phyloP scores from a whole-genome alignment of 1,140 invertebrate species.

The Mya arenaria region DNA sequence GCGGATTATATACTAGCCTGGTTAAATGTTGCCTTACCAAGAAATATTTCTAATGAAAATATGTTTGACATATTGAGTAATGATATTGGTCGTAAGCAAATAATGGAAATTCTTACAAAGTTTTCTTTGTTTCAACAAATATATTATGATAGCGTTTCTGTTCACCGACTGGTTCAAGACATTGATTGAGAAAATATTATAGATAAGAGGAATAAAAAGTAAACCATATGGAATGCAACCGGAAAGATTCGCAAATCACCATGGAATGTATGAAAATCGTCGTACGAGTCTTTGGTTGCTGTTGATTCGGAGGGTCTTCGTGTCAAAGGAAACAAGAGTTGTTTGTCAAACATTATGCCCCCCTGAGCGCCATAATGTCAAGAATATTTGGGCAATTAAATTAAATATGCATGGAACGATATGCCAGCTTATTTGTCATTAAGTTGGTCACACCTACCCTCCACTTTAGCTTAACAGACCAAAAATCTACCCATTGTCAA shows the following conservation, averaged over 20 bases:
- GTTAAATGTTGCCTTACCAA: too few species aligned
- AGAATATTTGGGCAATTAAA: background rate
- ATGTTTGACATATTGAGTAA: too few species aligned
- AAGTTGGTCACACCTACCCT: too few species aligned
- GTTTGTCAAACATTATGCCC: too few species aligned
- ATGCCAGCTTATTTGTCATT: too few species aligned
- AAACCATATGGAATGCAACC: conserved; percentile 8
- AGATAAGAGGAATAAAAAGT: background rate
- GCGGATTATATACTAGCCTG: conserved; percentile 32
- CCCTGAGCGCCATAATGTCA: too few species aligned
- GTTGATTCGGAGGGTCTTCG: background rate
- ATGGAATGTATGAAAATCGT: conserved; percentile 15
- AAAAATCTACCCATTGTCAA: too few species aligned
- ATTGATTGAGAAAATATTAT: conserved; percentile 22
- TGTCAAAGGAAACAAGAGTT: background rate
- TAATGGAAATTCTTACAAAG: too few species aligned
- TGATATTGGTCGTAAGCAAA: too few species aligned
- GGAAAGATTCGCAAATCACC: conserved; percentile 35
- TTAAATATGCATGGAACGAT: background rate
- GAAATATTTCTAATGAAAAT: too few species aligned
- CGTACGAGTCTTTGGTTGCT: background rate
- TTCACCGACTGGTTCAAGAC: conserved; percentile 49
- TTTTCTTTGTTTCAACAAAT: conserved; percentile 24
- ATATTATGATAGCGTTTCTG: background rate
- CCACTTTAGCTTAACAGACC: too few species aligned